A percentile compares a stretch with the other conserved stretches of the same genome.
These are phyloP conservation scores for Penaeus vannamei DNA, from an alignment of 1,140 invertebrate genomes.

Conservation along the genomic window DNA sequence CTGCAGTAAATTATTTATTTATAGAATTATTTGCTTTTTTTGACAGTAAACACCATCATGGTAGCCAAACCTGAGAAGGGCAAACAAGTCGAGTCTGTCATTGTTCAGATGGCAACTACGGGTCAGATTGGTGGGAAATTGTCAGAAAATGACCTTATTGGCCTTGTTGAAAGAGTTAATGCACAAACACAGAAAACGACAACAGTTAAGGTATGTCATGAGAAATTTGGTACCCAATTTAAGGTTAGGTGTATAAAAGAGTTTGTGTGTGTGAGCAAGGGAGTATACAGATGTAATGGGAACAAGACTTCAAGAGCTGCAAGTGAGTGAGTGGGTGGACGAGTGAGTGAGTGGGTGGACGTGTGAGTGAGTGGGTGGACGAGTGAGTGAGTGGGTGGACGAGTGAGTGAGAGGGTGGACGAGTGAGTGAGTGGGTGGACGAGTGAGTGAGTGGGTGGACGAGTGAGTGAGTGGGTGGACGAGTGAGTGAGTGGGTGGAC, in stretches of 20 bases:
- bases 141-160: conserved; percentile 87
- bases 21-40: background rate
- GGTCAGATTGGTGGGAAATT: conserved; percentile 87
- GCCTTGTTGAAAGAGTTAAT: conserved; percentile 88
- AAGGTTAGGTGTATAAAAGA: conserved; percentile 9
- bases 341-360: background rate
- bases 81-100: conserved; percentile 92
- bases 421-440: background rate
- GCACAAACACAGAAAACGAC: conserved; percentile 84
- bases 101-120: conserved; percentile 91
- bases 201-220: conserved; percentile 81
- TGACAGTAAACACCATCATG: conserved; percentile 92
- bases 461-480: background rate
- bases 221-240: background rate
- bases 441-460: background rate
- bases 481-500: background rate
- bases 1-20: too few species aligned
- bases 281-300: too few species aligned
- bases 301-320: background rate
- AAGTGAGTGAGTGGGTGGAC: background rate
- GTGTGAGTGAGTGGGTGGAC: background rate
- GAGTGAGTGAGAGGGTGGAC: background rate
- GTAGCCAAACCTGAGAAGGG: conserved; percentile 96
- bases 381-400: background rate
- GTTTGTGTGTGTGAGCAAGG: background rate